Evolutionary conservation across 2,888 invertebrate genomes (phyloP), one percentile per base, ranked within the genome.

Genomic region (Ornithoptera alexandrae): DNA sequence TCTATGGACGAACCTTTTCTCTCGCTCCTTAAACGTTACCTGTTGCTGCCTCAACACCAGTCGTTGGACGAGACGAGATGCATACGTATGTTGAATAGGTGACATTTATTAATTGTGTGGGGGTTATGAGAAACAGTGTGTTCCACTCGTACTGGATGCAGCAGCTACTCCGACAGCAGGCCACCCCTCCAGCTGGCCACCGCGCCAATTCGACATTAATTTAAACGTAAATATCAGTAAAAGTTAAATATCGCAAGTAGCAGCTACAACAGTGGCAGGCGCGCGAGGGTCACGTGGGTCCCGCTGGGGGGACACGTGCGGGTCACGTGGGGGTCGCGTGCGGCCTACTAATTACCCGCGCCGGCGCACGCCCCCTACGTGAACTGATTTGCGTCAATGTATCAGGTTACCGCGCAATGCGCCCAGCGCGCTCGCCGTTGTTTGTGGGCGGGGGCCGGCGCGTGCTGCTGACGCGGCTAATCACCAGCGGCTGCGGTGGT

Each of bases 321-420:
- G 62, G 68, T 22, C 76, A 72, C 82, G 83, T 75, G 82, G 65
- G 74, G 62, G 70, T 46, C 77, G 63, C 74, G 73, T 65, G 74
- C 59, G 69, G 69, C 22, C 67, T 74, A 69, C 70, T 74, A 74
- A 74, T 76, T 73, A 75, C 74, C 74, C 46, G 17, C 20, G 65
- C 53, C 58, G 30, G 60, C 69, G 18, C 68, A 65, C 65, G 58
- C 24, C 73, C 65, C 67, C 61, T 67, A 36, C 65, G 22, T 42
- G 71, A 68, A 65, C 72, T 73, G 67, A 72, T 72, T 67, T 67
- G 70, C 63, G 67, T 56, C 64, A 72, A 69, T 69, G 75, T 75
- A 78, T 78, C 76, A 63, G 71, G 75, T 78, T 77, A 74, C 78
- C 53, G 15, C 17, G 17, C 53, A 6, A 6, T 17, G 15, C 0